A percentile compares a stretch with the other conserved stretches of the same genome.
phyloP scores from a whole-genome alignment of 1,140 invertebrate species.

The Ridgeia piscesae region DNA sequence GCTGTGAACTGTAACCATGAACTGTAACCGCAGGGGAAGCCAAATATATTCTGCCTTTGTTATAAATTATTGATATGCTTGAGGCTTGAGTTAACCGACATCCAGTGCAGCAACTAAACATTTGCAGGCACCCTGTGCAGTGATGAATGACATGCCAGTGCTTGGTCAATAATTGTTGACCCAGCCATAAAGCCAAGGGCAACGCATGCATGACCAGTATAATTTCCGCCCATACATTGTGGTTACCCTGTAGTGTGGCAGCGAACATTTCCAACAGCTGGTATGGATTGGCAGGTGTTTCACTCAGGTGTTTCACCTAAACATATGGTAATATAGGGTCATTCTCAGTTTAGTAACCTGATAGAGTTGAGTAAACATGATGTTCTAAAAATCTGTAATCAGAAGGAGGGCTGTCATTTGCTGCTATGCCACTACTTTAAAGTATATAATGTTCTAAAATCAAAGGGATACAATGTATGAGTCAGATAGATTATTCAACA shows the following conservation, averaged over 20 bases:
- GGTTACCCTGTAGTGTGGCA: background rate
- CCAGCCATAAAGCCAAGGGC: constrained; percentile 3
- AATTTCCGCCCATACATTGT: background rate
- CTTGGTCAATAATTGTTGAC: constrained; percentile 1
- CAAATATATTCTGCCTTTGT: background rate
- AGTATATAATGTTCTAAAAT: background rate
- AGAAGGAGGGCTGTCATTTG: background rate
- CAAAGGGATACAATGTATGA: background rate
- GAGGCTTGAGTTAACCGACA: background rate
- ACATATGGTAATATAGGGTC: background rate
- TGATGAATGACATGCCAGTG: background rate
- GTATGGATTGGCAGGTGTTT: background rate
- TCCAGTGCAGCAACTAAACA: background rate
- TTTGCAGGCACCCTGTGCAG: background rate
- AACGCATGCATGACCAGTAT: background rate
- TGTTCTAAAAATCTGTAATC: no score
- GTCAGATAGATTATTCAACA: background rate
- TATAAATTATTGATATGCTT: background rate
- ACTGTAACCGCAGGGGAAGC: background rate
- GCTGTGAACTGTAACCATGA: background rate
- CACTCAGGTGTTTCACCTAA: background rate
- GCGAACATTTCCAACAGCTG: background rate
- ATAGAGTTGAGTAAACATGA: background rate
- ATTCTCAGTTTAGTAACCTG: background rate
- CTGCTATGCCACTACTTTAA: no score